These are phyloP conservation scores for Hylaeus anthracinus DNA, from an alignment of 1,140 invertebrate genomes.

Conservation along the genomic window DNA sequence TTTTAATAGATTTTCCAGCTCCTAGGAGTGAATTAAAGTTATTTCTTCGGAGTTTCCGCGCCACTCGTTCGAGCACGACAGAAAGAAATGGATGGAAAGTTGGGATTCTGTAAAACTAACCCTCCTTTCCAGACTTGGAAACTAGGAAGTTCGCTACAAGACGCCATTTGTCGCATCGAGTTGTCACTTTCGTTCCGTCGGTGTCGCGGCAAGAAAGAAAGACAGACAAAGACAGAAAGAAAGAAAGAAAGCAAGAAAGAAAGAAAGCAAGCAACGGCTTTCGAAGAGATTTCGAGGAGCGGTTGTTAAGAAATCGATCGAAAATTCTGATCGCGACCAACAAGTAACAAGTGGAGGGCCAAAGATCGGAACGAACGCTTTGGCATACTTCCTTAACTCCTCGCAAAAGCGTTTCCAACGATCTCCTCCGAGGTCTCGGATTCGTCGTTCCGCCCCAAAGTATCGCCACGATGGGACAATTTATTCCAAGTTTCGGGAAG, in stretches of 20 bases:
- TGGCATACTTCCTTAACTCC: conserved; percentile 10
- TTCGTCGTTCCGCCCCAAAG: neutral
- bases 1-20: conserved; percentile 39
- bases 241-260: too few relatives aligned
- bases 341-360: neutral
- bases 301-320: neutral
- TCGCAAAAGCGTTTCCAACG: neutral
- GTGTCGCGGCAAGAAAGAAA: neutral
- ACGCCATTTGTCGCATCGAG: conserved; percentile 31
- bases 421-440: neutral
- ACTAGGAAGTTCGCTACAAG: conserved; percentile 22
- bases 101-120: conserved; percentile 19
- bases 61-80: neutral
- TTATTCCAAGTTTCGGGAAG: conserved; percentile 1
- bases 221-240: neutral
- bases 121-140: neutral
- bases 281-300: too few relatives aligned
- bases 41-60: conserved; percentile 25
- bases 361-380: neutral
- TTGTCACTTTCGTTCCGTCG: conserved; percentile 18
- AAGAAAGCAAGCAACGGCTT: too few relatives aligned
- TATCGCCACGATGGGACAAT: conserved; percentile 9
- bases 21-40: conserved; percentile 30
- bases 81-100: neutral
- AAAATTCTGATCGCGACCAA: neutral